Conservation (phyloP, 1,140 invertebrate genomes). For the Trissolcus basalis region DNA sequence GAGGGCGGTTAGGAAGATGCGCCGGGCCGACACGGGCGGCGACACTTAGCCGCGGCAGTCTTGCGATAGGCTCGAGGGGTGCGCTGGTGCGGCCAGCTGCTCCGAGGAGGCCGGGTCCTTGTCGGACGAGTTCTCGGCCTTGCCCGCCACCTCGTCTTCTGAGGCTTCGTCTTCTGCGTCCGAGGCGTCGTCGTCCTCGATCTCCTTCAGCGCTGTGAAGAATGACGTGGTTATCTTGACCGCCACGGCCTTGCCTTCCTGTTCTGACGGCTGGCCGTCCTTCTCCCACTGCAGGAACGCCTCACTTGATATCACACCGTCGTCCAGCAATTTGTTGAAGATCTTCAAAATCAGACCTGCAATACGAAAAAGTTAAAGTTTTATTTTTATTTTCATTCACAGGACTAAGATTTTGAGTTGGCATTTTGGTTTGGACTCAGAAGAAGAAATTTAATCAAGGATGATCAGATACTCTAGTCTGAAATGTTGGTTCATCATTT, state of each 20-base stretch:
- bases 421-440: no score
- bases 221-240: slow-evolving; percentile 78
- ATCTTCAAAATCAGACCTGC: slow-evolving; percentile 75
- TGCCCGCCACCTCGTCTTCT: slow-evolving; percentile 64
- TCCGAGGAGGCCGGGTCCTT: not conserved
- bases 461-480: slow-evolving; percentile 10
- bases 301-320: slow-evolving; percentile 79
- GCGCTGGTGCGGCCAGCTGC: not conserved
- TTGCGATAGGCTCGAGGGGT: slow-evolving; percentile 30
- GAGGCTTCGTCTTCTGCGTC: slow-evolving; percentile 70
- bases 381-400: not conserved
- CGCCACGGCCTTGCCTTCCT: slow-evolving; percentile 79
- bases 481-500: slow-evolving; percentile 7
- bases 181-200: slow-evolving; percentile 69
- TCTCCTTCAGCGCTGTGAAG: slow-evolving; percentile 78
- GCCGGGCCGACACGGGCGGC: slow-evolving; percentile 3
- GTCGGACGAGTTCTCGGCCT: slow-evolving; percentile 25
- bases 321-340: slow-evolving; percentile 78
- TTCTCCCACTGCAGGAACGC: slow-evolving; percentile 79
- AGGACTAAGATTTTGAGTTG: no score
- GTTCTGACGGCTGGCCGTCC: slow-evolving; percentile 74
- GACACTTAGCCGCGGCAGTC: slow-evolving; percentile 37
- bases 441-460: no score
- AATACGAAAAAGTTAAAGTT: slow-evolving; percentile 2
- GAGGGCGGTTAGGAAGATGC: slow-evolving; percentile 15